These are phyloP conservation scores for Threskiornis aethiopicus DNA, from an alignment of 2,797 vertebrate genomes.

Conservation along the genomic window DNA sequence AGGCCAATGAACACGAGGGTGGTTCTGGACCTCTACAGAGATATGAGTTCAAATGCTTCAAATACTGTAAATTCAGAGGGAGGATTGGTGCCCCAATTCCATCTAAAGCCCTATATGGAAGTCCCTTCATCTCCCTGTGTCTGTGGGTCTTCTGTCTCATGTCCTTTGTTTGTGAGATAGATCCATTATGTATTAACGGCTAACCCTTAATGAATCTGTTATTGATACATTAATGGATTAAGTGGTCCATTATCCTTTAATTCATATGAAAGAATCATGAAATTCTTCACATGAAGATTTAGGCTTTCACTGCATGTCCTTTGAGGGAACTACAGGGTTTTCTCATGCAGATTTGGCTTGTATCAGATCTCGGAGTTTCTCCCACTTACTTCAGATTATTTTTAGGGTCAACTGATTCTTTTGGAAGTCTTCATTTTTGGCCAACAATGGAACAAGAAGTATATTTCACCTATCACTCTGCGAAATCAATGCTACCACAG, in stretches of 20 bases:
- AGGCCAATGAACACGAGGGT: background rate
- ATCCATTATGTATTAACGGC: background rate
- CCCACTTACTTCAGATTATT: background rate
- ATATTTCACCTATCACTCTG: background rate
- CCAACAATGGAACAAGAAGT: background rate
- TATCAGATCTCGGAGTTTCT: background rate
- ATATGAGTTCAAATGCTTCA: background rate
- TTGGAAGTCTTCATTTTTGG: background rate
- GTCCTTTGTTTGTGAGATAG: background rate
- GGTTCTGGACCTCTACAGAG: background rate
- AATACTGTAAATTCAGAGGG: background rate
- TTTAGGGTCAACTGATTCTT: background rate
- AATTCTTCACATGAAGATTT: background rate
- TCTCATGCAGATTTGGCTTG: background rate
- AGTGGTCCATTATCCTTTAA: background rate
- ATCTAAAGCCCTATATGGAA: background rate
- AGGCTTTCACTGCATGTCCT: background rate
- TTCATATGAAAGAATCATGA: background rate
- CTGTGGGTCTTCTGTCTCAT: background rate
- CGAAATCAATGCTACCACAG: background rate
- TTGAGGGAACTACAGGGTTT: background rate
- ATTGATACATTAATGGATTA: background rate
- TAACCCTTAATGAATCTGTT: background rate
- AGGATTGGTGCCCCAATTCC: background rate
- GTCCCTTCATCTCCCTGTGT: background rate